Evolutionary conservation across 2,113 vertebrate species (phyloP), one percentile per base, ranked within the genome.

Genomic region (Mesembrinibis cayennensis): DNA sequence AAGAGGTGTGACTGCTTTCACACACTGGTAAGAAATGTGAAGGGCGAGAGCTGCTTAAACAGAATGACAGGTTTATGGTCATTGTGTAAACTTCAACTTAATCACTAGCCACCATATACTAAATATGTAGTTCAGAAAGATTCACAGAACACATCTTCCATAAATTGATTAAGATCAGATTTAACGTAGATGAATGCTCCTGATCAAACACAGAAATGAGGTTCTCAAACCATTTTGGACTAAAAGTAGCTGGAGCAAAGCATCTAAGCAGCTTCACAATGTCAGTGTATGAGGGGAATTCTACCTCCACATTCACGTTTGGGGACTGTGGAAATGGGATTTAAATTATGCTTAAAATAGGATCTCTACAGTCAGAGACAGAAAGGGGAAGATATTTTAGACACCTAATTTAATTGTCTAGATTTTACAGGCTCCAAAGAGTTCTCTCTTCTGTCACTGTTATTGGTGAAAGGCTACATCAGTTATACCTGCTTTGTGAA

Each of bases 21-120:
- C 7, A 5, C 6, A 7, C 36, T 10, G 36, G 21, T 15, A 34
- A 67, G 53, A 61, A 38, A 25, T 2, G 9, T 1, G 1, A 34
- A 61, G 16, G 18, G 19, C 19, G 10, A 30, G 45, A 53, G 61
- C 36, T 13, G 40, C 66, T 56, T 13, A 25, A 27, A 38, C 29
- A n/a, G 49, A 65, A 30, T 6, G n/a, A 21, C 36, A 25, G 21
- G 36, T 58, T 66, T 44, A 32, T 18, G 21, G 52, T 52, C 44
- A 16, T 13, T 59, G 36, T 38, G 27, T 45, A 82, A 90, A 44
- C 34, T 30, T 13, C n/a, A 56, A 13, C 34, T 50, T 50, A 9
- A 32, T 67, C 53, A 23, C 10, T 36, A 50, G n/a, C 59, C 36
- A 44, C 52, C 17, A 3, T 16, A 38, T 16, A 6, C 22, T 45